Conservation (phyloP, 2,113 vertebrate genomes). For the Heptranchias perlo region DNA sequence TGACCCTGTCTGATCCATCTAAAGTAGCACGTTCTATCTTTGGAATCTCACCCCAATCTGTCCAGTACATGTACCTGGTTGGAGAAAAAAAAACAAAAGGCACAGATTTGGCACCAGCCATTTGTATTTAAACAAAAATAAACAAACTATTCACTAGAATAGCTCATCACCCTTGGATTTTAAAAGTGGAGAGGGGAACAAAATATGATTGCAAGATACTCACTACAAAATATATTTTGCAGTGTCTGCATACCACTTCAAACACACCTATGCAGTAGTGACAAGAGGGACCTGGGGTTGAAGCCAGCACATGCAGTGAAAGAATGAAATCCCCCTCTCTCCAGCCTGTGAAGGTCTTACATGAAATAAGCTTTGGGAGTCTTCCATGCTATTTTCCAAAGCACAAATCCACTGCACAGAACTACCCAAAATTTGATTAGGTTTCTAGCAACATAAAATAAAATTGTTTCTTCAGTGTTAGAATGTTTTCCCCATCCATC, state of each 20-base stretch:
- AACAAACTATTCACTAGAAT: background rate
- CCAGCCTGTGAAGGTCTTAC: background rate
- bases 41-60: constrained; percentile 91
- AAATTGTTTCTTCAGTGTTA: background rate
- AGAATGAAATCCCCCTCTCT: background rate
- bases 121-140: background rate
- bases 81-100: background rate
- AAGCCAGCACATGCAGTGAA: background rate
- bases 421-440: background rate
- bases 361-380: background rate
- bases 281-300: too few relatives aligned
- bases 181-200: background rate
- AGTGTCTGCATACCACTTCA: background rate
- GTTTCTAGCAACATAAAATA: background rate
- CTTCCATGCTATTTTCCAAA: background rate
- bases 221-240: background rate
- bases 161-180: background rate
- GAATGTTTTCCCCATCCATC: background rate
- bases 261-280: background rate
- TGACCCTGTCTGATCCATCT: constrained; percentile 81
- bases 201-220: background rate
- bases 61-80: constrained; percentile 94
- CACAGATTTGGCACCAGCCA: too few relatives aligned
- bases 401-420: background rate
- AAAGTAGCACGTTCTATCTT: constrained; percentile 91